These are phyloP conservation scores for Helobdella robusta DNA, from an alignment of 2,888 invertebrate species.

Conservation along the genomic window DNA sequence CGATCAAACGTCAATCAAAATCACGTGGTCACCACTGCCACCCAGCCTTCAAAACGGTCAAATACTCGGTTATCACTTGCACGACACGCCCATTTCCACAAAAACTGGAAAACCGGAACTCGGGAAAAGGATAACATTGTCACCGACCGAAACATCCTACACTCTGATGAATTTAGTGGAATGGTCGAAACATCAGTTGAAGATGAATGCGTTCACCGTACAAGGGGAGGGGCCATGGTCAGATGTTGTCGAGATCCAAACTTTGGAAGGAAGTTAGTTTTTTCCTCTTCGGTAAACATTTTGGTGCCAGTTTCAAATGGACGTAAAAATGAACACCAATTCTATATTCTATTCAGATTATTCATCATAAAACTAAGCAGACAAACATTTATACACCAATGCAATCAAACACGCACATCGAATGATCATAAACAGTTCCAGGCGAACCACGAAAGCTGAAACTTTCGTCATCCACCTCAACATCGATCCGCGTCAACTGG, in stretches of 20 bases:
- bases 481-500: constrained; percentile 89
- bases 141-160: constrained; percentile 51
- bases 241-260: constrained; percentile 91
- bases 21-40: constrained; percentile 85
- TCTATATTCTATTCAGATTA: too few relatives aligned
- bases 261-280: constrained; percentile 66
- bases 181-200: constrained; percentile 92
- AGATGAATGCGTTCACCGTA: constrained; percentile 71
- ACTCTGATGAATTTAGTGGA: constrained; percentile 78
- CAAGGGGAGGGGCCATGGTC: constrained; percentile 91
- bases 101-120: not conserved
- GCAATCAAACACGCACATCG: too few relatives aligned
- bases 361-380: too few relatives aligned
- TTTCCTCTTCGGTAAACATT: not conserved
- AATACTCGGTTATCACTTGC: constrained; percentile 44
- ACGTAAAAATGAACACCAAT: constrained; percentile 45
- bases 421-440: constrained; percentile 89
- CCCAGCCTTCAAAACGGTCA: constrained; percentile 76
- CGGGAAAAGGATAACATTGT: not conserved
- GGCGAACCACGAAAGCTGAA: constrained; percentile 89
- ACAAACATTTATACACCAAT: too few relatives aligned
- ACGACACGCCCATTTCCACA: constrained; percentile 29
- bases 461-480: constrained; percentile 79
- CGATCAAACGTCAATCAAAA: constrained; percentile 77
- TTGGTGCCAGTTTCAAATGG: too few relatives aligned